A percentile compares a stretch with the other conserved stretches of the same genome.
phyloP scores from a whole-genome alignment of 1,140 invertebrate species.

The Danaus plexippus region DNA sequence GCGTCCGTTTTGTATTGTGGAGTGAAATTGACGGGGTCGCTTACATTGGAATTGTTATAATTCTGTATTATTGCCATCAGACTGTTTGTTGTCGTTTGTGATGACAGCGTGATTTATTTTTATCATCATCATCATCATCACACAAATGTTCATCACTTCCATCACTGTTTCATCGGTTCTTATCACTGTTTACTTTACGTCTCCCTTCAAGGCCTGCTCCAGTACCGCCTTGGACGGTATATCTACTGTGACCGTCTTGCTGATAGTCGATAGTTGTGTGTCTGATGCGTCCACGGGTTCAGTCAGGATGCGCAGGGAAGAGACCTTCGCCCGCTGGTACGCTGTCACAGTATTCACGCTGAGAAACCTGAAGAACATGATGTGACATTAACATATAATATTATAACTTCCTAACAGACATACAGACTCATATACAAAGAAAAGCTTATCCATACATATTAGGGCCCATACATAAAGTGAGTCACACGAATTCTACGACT shows the following conservation, averaged over 20 bases:
- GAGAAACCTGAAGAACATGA: slow-evolving; percentile 73
- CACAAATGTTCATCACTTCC: neutral
- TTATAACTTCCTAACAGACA: too few relatives aligned
- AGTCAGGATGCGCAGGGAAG: slow-evolving; percentile 85
- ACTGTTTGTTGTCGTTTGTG: too few relatives aligned
- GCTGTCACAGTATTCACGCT: slow-evolving; percentile 89
- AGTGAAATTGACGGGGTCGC: too few relatives aligned
- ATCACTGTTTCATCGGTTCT: slow-evolving; percentile 1
- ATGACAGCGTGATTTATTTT: too few relatives aligned
- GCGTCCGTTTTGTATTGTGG: too few relatives aligned
- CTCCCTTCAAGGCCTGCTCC: slow-evolving; percentile 53
- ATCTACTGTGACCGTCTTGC: slow-evolving; percentile 66
- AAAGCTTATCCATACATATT: neutral
- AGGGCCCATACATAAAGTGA: too few relatives aligned
- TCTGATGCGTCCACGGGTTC: slow-evolving; percentile 26
- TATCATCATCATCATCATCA: too few relatives aligned
- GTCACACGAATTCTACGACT: too few relatives aligned
- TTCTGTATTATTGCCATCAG: too few relatives aligned
- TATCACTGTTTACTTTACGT: slow-evolving; percentile 8
- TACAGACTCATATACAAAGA: too few relatives aligned
- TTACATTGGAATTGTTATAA: too few relatives aligned
- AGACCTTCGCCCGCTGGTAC: slow-evolving; percentile 90
- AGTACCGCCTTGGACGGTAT: slow-evolving; percentile 57
- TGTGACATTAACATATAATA: neutral
- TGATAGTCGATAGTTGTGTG: slow-evolving; percentile 56